phyloP scores from a whole-genome alignment of 2,888 invertebrate genomes.

The Microplitis manilae region DNA sequence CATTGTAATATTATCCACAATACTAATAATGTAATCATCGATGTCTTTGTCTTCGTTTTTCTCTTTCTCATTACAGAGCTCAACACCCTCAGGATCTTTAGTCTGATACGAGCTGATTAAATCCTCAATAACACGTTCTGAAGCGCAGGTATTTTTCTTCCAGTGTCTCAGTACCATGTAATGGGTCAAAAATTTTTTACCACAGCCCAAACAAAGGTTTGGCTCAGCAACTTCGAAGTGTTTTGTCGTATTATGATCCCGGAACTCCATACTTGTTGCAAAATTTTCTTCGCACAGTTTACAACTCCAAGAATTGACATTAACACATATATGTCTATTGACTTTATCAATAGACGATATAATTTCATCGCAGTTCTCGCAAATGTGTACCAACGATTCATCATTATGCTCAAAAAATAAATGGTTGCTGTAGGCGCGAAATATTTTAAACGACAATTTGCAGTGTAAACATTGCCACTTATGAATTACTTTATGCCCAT shows the following conservation, averaged over 20 bases:
- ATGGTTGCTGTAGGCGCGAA: slow-evolving; percentile 51
- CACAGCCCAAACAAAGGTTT: slow-evolving; percentile 51
- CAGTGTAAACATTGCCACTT: slow-evolving; percentile 51
- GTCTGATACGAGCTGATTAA: background rate
- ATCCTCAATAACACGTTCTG: background rate
- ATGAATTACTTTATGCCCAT: slow-evolving; percentile 1
- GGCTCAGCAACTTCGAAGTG: slow-evolving; percentile 50
- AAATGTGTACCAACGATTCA: slow-evolving; percentile 55
- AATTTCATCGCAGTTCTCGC: slow-evolving; percentile 55
- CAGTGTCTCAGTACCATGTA: slow-evolving; percentile 52
- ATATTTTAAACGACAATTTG: slow-evolving; percentile 48
- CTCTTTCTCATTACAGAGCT: background rate
- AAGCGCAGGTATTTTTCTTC: slow-evolving; percentile 1
- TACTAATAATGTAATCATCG: no score
- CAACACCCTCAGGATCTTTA: no score
- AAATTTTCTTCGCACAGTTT: slow-evolving; percentile 49
- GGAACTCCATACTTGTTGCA: slow-evolving; percentile 47
- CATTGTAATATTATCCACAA: no score
- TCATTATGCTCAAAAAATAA: slow-evolving; percentile 52
- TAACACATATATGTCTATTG: slow-evolving; percentile 53
- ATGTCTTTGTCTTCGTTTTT: background rate
- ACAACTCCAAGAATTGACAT: slow-evolving; percentile 50
- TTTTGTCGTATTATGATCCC: slow-evolving; percentile 49
- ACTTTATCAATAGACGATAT: slow-evolving; percentile 54
- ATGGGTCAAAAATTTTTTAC: slow-evolving; percentile 50